Base-by-base conservation (phyloP, 2,797 vertebrate species). In the Aratinga solstitialis region DNA sequence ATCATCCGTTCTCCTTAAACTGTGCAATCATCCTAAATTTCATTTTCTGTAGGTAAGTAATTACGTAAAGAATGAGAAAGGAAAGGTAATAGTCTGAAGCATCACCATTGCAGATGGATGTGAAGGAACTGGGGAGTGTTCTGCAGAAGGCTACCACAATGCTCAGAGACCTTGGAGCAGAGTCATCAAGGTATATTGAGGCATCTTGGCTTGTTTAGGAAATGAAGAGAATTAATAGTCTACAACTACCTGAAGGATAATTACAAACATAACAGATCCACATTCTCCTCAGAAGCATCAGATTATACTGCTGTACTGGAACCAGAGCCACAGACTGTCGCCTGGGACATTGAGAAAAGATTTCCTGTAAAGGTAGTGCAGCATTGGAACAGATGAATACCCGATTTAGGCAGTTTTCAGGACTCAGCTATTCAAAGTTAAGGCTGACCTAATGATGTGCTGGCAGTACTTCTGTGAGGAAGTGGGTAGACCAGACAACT, bases 381-480 rank as follows among this genome's bases (percentile, higher is more conserved):
- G 27, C 73, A 45, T 4, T 53, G 72, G 24, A 88, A 69, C 50
- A 91, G 54, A 62, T 10, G 68, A 89, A 61, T 83, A 75, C 34
- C 86, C 83, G 69, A 75, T 95, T 95, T 89, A 87, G 92, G 88
- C 36, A 84, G 21, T 86, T 87, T 86, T 82, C 30, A 67, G 81
- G 59, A 63, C 26, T 16, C 32, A n/a, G 18, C n/a, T 89, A 15
- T 86, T 82, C 47, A 73, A 58, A 84, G 40, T 74, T 83, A 85
- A 19, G 65, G 40, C 90, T 92, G 74, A 87, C 43, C 43, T 87
- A 50, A 74, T 38, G 59, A 56, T 79, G 47, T 82, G 38, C 62
- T 86, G 90, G 80, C 53, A 82, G 24, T 32, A 69, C 15, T 87
- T 73, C 56, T 65, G 59, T 79, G 63, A 94, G 63, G 73, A 90